Evolutionary conservation across 2,888 invertebrate genomes (phyloP), one percentile per base, ranked within the genome.

Genomic region (Rapana venosa): DNA sequence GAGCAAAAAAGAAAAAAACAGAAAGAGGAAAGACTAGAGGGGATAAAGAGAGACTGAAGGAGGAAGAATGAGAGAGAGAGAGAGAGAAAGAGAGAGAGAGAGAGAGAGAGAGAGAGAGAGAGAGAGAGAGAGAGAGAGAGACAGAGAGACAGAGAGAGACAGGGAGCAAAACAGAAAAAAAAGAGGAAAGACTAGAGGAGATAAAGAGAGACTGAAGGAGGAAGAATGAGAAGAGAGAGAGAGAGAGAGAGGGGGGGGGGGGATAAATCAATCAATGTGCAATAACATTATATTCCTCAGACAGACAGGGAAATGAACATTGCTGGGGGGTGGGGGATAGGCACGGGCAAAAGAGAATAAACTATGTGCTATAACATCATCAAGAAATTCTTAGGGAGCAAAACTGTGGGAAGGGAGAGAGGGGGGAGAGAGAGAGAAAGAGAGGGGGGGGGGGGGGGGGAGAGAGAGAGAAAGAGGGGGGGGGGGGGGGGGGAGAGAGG

Each of bases 51-150:
- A n/a, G 32, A 58, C 30, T 30, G 35, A n/a, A n/a, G 70, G 61
- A 36, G 47, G 36, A 84, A 66, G 84, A 35, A 36, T 26, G 79
- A 61, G 83, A 13, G 70, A 35, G 85, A 32, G 70, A 35, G 61
- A 66, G 81, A 56, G 30, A 74, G 70, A 47, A 56, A 56, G 56
- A 89, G 47, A 87, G 70, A 83, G 66, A 81, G 74, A 87, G 83
- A 81, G 36, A 89, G 83, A 81, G 83, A 26, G 26, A 83, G 70
- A 70, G 47, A 47, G 47, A 47, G 47, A 47, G 47, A 47, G 47
- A 47, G 47, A 47, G 47, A 8, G 47, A 8, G 47, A 8, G 47
- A 8, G 47, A 8, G 47, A 32, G 20, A 32, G 32, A 77, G 17
- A 32, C 4, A 32, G 32, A 32, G 32, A 32, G 20, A 32, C 6